A percentile compares a stretch with the other conserved stretches of the same genome.
Conservation (phyloP, 2,888 invertebrate species). For the Tenthredo notha region DNA sequence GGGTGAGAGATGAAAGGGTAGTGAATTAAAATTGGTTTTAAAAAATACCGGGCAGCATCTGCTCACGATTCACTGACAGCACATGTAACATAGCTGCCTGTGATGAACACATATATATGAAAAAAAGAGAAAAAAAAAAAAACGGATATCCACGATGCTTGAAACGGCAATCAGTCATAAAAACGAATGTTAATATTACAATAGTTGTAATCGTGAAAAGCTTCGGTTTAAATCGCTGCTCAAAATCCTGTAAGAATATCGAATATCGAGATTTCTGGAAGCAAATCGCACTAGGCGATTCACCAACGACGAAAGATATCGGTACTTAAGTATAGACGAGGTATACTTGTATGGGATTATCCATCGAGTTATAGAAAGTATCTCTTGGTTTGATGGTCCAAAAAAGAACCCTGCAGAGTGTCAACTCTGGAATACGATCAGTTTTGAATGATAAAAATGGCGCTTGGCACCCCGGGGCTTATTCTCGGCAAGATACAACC, state of each 20-base stretch:
- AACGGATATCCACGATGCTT: not conserved
- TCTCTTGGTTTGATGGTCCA: not conserved
- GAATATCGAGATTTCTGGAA: conserved; percentile 29
- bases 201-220: not conserved
- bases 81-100: not conserved
- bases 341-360: conserved; percentile 41
- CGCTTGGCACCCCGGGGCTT: conserved; percentile 39
- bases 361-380: conserved; percentile 45
- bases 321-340: not conserved
- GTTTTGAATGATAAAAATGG: conserved; percentile 44
- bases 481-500: not conserved
- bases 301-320: not conserved
- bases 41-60: not conserved
- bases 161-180: not conserved
- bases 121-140: not conserved
- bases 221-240: not conserved
- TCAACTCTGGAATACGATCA: conserved; percentile 29
- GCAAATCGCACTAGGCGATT: not conserved
- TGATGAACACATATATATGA: not conserved
- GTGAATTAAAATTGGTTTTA: conserved; percentile 9
- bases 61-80: conserved; percentile 7
- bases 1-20: conserved; percentile 17
- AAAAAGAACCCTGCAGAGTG: conserved; percentile 10
- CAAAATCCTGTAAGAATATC: not conserved
- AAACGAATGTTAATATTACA: not conserved